Base-by-base conservation (phyloP, 2,113 vertebrate genomes). In the Chaetodon trifascialis region DNA sequence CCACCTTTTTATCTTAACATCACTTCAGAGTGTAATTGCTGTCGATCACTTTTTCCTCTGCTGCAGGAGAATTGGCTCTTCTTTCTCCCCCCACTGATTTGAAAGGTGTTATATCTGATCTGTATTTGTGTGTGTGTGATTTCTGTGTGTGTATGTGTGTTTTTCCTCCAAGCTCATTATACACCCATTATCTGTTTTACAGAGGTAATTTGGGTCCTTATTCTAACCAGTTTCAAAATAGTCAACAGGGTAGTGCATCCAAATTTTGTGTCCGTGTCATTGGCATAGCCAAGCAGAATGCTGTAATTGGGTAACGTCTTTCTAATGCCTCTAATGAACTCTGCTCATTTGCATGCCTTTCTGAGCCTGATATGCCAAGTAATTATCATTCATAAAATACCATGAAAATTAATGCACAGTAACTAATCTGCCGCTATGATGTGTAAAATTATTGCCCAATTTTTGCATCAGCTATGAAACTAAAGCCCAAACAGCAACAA, bases 331-430 rank as follows among this genome's bases (percentile, higher is more conserved):
- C 84, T 91, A 89, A 91, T 92, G 81, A 94, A 91, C 89, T 74
- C 79, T 62, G 75, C 89, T 94, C 76, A 91, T 91, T 92, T 92
- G 85, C 91, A 92, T 91, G 82, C 81, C 79, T 88, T 85, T 91
- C 85, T 88, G 81, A 83, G 88, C 83, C 82, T 87, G 89, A 91
- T 90, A 87, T 62, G 49, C 79, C 76, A 76, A 84, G 77, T 79
- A 73, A 94, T 93, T 91, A 91, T 87, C 77, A 87, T 93, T 80
- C 21, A 89, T 88, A 88, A 90, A 86, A 72, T 54, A 36, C 82
- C 78, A 76, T 91, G 89, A 86, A 91, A 94, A 92, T 92, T 56
- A 88, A 89, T 90, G 88, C 86, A 79, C 84, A 79, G 83, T 83
- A 88, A 88, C 87, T 91, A 91, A 91, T 94, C 83, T 87, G 86